A percentile compares a stretch with the other conserved stretches of the same genome.
These are phyloP conservation scores for Sebastes steindachneri DNA, from an alignment of 2,797 vertebrate genomes.

Conservation along the genomic window DNA sequence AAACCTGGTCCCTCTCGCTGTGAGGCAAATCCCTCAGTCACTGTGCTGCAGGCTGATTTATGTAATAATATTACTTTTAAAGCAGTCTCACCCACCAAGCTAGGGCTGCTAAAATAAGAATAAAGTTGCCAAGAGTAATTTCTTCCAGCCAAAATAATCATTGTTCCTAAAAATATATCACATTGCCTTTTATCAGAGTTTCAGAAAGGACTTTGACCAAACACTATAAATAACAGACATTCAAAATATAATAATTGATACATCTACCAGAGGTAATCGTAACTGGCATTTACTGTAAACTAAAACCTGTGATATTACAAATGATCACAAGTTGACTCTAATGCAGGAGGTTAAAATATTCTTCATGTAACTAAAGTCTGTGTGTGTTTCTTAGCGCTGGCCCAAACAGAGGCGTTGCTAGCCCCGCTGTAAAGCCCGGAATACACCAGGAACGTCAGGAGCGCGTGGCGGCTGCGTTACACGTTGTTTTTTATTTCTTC, in stretches of 20 bases:
- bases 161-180: conserved; percentile 9
- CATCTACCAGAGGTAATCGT: conserved; percentile 7
- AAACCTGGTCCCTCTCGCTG: background rate
- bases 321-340: background rate
- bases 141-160: conserved; percentile 23
- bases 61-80: conserved; percentile 4
- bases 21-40: background rate
- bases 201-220: background rate
- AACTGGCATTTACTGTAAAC: conserved; percentile 5
- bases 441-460: too few relatives aligned
- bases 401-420: conserved; percentile 29
- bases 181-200: conserved; percentile 2
- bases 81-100: background rate
- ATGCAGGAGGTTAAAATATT: background rate
- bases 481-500: too few relatives aligned
- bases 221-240: conserved; percentile 13
- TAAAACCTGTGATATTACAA: conserved; percentile 11
- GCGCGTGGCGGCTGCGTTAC: too few relatives aligned
- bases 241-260: conserved; percentile 12
- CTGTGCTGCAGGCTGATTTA: conserved; percentile 9
- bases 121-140: conserved; percentile 5
- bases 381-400: conserved; percentile 10
- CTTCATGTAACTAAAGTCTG: conserved; percentile 5
- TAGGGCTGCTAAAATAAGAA: conserved; percentile 14
- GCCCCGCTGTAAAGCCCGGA: background rate